These are phyloP conservation scores for Branchipolynoe longqiensis DNA, from an alignment of 2,888 invertebrate genomes.

Conservation along the genomic window DNA sequence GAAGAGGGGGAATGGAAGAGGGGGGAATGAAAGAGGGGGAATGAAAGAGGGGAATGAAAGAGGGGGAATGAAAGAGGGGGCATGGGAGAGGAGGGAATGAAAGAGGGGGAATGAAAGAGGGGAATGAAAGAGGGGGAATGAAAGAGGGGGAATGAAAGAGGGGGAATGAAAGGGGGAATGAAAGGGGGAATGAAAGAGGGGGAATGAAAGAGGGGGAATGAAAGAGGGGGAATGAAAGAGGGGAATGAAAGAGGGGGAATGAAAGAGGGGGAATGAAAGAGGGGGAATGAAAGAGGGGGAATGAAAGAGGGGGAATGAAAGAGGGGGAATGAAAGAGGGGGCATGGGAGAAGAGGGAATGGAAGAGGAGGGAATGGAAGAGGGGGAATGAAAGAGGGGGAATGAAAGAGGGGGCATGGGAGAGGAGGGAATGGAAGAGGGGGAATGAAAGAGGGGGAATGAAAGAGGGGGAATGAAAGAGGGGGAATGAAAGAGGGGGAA, in stretches of 20 bases:
- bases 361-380: background rate
- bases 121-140: background rate
- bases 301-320: too few species aligned
- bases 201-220: too few species aligned
- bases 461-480: conserved; percentile 5
- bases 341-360: background rate
- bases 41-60: background rate
- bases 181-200: background rate
- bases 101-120: background rate
- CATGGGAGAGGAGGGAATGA: background rate
- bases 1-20: background rate
- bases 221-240: too few species aligned
- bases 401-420: background rate
- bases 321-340: too few species aligned
- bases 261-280: background rate
- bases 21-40: background rate
- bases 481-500: background rate
- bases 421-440: background rate
- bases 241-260: background rate
- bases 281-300: background rate
- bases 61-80: background rate
- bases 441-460: background rate
- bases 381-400: background rate
- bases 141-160: background rate
- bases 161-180: background rate